These are phyloP conservation scores for Poecilobothrus nobilitatus DNA, from an alignment of 2,888 invertebrate genomes.

Conservation along the genomic window DNA sequence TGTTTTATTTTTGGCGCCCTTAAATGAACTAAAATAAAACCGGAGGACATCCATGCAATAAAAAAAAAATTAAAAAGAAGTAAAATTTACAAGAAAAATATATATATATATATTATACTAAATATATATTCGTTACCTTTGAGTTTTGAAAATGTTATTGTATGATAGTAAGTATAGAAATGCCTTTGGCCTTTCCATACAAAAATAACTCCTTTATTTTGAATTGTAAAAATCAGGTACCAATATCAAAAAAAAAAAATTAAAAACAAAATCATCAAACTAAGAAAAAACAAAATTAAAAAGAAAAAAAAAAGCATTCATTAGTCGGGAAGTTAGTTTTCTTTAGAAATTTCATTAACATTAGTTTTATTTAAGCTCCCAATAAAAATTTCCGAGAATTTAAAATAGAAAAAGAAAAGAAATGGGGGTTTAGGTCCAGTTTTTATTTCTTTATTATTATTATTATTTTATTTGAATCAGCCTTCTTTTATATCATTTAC, in stretches of 20 bases:
- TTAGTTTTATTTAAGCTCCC: neutral
- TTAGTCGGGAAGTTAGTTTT: neutral
- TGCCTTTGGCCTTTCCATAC: neutral
- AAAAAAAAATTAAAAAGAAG: no score
- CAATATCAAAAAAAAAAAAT: neutral
- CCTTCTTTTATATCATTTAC: no score
- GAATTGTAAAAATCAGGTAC: neutral
- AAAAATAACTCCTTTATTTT: neutral
- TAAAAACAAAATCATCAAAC: neutral
- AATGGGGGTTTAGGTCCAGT: no score
- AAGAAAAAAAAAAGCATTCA: no score
- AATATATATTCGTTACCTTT: no score
- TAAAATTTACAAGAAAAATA: no score
- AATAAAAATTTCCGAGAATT: neutral
- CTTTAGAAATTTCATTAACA: neutral
- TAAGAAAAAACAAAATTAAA: no score
- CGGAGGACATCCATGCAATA: no score
- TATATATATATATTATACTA: no score
- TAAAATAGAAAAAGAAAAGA: neutral
- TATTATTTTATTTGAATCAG: no score
- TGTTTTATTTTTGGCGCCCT: constrained; percentile 6
- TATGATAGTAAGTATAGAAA: neutral
- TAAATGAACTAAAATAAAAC: neutral
- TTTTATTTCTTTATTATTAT: no score
- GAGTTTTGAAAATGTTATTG: neutral